phyloP scores from a whole-genome alignment of 2,113 vertebrate genomes.

The Aptenodytes patagonicus region DNA sequence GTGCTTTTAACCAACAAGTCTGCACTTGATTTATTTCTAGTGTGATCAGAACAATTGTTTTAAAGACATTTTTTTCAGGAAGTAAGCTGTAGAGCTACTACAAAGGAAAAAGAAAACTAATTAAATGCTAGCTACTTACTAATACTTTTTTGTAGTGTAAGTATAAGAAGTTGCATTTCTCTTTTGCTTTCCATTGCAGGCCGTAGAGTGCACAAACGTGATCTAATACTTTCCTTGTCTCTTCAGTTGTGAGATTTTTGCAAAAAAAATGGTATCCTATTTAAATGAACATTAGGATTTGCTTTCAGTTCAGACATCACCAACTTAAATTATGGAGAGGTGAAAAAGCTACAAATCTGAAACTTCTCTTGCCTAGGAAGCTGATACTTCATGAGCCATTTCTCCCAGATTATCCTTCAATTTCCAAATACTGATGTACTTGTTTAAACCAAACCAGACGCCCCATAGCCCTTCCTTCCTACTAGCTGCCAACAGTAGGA shows the following conservation, averaged over 20 bases:
- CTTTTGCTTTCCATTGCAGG: not conserved
- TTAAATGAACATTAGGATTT: not conserved
- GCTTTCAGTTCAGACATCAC: not conserved
- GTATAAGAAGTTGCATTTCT: not conserved
- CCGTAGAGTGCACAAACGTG: not conserved
- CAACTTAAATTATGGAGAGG: not conserved
- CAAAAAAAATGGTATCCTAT: not conserved
- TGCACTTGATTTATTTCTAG: not conserved
- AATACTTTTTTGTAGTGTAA: not conserved
- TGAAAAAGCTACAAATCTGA: not conserved
- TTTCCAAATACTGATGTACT: not conserved
- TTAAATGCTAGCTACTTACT: not conserved
- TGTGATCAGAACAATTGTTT: not conserved
- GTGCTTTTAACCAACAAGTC: not conserved
- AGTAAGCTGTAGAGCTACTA: not conserved
- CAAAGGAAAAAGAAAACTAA: not conserved
- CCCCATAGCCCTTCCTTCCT: not conserved
- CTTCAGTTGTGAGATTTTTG: not conserved
- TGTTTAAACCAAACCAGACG: not conserved
- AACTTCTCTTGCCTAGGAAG: not conserved
- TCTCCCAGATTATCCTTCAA: not conserved
- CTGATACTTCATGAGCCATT: not conserved
- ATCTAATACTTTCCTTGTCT: not conserved
- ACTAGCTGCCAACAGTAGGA: not conserved
- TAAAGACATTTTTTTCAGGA: not conserved